A percentile compares a stretch with the other conserved stretches of the same genome.
These are phyloP conservation scores for Zalophus californianus DNA, from an alignment of 2,797 vertebrate genomes.

Conservation along the genomic window DNA sequence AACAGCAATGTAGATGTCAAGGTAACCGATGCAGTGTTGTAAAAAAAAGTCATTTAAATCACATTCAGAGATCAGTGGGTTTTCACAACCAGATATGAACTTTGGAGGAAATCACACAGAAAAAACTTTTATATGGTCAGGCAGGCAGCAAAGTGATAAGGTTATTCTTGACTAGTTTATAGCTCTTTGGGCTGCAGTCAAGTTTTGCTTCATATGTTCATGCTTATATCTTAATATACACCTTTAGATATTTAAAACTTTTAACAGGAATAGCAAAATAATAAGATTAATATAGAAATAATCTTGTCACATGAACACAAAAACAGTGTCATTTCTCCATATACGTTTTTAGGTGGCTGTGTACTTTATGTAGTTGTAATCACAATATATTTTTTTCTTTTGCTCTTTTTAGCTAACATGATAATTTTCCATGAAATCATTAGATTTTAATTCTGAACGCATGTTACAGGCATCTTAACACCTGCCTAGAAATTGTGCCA, in stretches of 20 bases:
- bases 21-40: background rate
- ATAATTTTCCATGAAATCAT: slow-evolving; percentile 28
- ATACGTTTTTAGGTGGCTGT: background rate
- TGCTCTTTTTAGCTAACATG: background rate
- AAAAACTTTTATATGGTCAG: background rate
- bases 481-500: slow-evolving; percentile 54
- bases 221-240: slow-evolving; percentile 6
- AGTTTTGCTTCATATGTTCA: slow-evolving; percentile 7
- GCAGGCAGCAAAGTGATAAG: background rate
- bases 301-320: background rate
- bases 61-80: background rate
- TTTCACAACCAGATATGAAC: background rate
- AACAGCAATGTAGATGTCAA: background rate
- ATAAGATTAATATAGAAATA: slow-evolving; percentile 22
- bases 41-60: slow-evolving; percentile 26
- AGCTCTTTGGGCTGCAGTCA: background rate
- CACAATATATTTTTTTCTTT: background rate
- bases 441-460: slow-evolving; percentile 54
- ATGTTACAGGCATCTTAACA: background rate
- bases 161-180: background rate
- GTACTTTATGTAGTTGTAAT: background rate
- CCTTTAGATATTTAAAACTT: slow-evolving; percentile 28
- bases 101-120: background rate
- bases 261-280: background rate
- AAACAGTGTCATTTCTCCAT: slow-evolving; percentile 2